phyloP scores from a whole-genome alignment of 2,113 vertebrate genomes.

The Corynorhinus townsendii region DNA sequence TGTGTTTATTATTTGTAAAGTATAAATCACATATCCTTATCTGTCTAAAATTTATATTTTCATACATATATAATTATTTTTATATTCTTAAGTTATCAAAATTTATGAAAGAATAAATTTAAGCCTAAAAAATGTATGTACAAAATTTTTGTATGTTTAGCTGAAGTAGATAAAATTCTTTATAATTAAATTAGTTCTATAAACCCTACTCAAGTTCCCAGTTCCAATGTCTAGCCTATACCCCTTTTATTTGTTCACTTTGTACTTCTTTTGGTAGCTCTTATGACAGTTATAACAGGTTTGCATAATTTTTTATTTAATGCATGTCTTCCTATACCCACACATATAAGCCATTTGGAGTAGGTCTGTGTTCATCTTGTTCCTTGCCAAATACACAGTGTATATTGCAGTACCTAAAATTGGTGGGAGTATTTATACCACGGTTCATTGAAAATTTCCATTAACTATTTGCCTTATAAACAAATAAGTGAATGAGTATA shows the following conservation, averaged over 20 bases:
- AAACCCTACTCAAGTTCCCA: background rate
- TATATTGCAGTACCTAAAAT: background rate
- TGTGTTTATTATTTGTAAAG: background rate
- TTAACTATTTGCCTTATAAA: background rate
- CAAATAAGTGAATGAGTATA: background rate
- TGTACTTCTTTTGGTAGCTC: background rate
- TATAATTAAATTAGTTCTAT: background rate
- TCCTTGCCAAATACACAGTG: background rate
- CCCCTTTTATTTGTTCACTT: background rate
- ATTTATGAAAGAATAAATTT: background rate
- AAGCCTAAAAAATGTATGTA: background rate
- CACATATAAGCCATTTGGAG: background rate
- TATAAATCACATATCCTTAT: background rate
- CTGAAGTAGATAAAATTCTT: background rate
- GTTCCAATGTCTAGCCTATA: background rate
- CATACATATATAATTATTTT: background rate
- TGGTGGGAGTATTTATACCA: background rate
- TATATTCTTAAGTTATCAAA: background rate
- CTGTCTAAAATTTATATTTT: background rate
- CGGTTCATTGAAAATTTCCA: background rate
- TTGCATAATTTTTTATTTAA: background rate
- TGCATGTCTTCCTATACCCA: background rate
- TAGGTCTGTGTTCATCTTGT: background rate
- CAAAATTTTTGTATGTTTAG: background rate
- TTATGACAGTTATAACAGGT: background rate